Base-by-base conservation (phyloP, 2,888 invertebrate genomes). In the Girardia tigrina region DNA sequence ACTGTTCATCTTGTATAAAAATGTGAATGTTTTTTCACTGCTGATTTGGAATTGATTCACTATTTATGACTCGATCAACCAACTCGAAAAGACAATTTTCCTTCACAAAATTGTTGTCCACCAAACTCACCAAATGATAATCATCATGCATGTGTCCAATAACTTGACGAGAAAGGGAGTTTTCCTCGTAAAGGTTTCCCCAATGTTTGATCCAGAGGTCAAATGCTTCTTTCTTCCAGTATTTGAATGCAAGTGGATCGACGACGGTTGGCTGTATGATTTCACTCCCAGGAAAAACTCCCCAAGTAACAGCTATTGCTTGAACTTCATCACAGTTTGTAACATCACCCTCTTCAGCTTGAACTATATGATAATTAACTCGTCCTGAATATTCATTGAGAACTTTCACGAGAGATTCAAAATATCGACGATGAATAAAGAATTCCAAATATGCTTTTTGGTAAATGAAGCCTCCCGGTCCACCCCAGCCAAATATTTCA, bases 231-330 rank as follows among this genome's bases (percentile, higher is more conserved):
- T 86, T 86, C 84, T 86, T 87, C 88, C 88, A 88, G 6, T 84
- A 85, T 77, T 85, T 83, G 81, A 87, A 88, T 29, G 86, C 85
- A 74, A 86, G 82, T 0, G 87, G 87, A 80, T 88, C 88, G 1
- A 87, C 87, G 1, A 88, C 87, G 0, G 88, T 88, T 0, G 88
- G 88, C 79, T 88, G 87, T 73, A 86, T 82, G 29, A 87, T 86
- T 80, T 87, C 87, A 42, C 83, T 82, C 26, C 87, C 87, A 0
- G 87, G 87, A 81, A 88, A 88, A 8, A 87, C 87, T 23, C 88
- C 88, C 88, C 88, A 88, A 0, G 87, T 88, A 0, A 88, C 87
- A 28, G 87, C 88, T 76, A 86, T 85, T 16, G 87, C 86, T 76
- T 85, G 83, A 8, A 84, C 83, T 71, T 82, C 80, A 78, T 86